Percentiles rank a stretch among this genome's conserved stretches.
These are phyloP conservation scores for Pseudochirops cupreus DNA, from an alignment of 2,797 vertebrate genomes.

Conservation along the genomic window DNA sequence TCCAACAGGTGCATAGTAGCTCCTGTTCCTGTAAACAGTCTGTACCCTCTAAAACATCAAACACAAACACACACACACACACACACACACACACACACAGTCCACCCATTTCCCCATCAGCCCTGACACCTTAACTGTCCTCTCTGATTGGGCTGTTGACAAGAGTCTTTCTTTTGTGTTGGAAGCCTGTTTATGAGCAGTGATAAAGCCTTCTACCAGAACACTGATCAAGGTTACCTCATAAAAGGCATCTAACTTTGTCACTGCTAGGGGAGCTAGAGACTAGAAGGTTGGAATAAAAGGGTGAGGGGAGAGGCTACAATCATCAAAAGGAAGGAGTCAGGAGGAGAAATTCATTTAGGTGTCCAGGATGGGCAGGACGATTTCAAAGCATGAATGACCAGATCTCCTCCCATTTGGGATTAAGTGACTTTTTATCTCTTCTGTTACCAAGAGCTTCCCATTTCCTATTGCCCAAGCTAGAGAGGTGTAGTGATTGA, in stretches of 20 bases:
- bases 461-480: background rate
- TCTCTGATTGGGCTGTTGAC: constrained; percentile 25
- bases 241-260: constrained; percentile 53
- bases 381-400: background rate
- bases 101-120: background rate
- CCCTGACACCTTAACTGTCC: constrained; percentile 1
- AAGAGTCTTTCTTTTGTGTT: background rate
- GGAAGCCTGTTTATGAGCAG: constrained; percentile 23
- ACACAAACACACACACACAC: background rate
- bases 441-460: background rate
- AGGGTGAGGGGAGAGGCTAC: background rate
- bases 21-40: too few species aligned
- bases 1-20: background rate
- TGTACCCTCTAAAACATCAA: background rate
- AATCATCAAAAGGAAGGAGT: constrained; percentile 36
- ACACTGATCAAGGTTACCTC: constrained; percentile 42
- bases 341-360: background rate
- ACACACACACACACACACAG: too few species aligned
- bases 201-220: constrained; percentile 49
- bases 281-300: background rate
- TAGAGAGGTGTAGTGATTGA: background rate
- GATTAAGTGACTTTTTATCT: background rate
- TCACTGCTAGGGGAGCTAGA: background rate
- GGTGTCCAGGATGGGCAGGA: background rate
- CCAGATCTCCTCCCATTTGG: background rate